Evolutionary conservation across 1,140 invertebrate species (phyloP).

Genomic region (Elymnias hypermnestra): DNA sequence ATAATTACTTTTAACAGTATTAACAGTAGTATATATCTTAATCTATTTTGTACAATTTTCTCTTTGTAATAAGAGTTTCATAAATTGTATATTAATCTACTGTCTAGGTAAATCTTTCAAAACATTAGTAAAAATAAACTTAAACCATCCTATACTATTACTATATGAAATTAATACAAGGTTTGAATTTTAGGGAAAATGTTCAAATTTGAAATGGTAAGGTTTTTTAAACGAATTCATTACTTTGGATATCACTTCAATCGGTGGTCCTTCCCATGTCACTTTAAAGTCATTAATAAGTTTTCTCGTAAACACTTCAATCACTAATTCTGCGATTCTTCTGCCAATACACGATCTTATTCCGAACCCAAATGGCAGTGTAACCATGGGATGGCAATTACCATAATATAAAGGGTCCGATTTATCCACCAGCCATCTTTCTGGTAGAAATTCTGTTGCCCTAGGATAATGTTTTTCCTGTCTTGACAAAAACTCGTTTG

Average conservation of each 20-base stretch:
- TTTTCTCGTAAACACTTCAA: constrained; percentile 79
- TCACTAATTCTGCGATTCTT: constrained; percentile 83
- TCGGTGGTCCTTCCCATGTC: constrained; percentile 68
- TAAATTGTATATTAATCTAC: no score
- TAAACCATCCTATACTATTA: no score
- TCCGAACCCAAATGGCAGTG: constrained; percentile 80
- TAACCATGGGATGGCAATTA: constrained; percentile 76
- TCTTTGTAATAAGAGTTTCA: no score
- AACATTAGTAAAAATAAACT: no score
- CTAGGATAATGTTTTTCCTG: constrained; percentile 74
- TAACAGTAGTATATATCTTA: no score
- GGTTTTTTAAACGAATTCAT: constrained; percentile 44
- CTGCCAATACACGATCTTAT: constrained; percentile 77
- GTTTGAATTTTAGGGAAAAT: constrained; percentile 7
- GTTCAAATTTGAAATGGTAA: constrained; percentile 47
- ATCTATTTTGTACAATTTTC: no score
- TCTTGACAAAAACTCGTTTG: constrained; percentile 67
- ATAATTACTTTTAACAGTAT: no score
- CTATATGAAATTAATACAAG: no score
- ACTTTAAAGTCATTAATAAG: constrained; percentile 76
- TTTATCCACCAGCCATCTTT: constrained; percentile 76
- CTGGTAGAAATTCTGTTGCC: constrained; percentile 76
- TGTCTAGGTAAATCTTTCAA: no score
- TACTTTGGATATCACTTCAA: constrained; percentile 38
- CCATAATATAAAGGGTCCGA: constrained; percentile 60